These are phyloP conservation scores for Baronia brevicornis DNA, from an alignment of 2,888 invertebrate genomes.

Conservation along the genomic window DNA sequence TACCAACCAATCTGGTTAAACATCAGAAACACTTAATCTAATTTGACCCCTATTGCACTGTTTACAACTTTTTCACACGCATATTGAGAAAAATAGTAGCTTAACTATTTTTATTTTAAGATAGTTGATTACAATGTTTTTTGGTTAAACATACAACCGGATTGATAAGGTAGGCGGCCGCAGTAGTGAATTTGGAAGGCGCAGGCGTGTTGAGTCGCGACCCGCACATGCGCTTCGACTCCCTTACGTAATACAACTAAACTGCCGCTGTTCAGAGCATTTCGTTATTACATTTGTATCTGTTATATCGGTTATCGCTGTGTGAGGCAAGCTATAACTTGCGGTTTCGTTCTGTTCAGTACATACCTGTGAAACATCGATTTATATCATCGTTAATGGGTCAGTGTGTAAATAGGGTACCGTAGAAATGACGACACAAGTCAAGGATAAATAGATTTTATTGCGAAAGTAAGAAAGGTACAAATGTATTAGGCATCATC, in stretches of 20 bases:
- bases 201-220: constrained; percentile 41
- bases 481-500: constrained; percentile 35
- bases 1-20: constrained; percentile 50
- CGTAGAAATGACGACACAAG: constrained; percentile 18
- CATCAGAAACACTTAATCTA: constrained; percentile 58
- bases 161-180: constrained; percentile 35
- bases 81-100: constrained; percentile 6
- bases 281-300: constrained; percentile 17
- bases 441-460: constrained; percentile 56
- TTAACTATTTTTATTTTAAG: too few species aligned
- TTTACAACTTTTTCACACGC: constrained; percentile 26
- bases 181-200: constrained; percentile 22
- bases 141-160: constrained; percentile 26
- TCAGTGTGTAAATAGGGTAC: constrained; percentile 38
- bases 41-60: constrained; percentile 30
- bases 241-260: constrained; percentile 35
- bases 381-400: constrained; percentile 44
- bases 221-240: constrained; percentile 48
- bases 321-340: constrained; percentile 18
- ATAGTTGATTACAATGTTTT: too few species aligned
- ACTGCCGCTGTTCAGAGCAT: constrained; percentile 19
- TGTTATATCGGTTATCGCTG: constrained; percentile 19
- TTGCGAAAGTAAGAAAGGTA: constrained; percentile 65
- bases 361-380: constrained; percentile 41
- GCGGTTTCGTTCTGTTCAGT: constrained; percentile 13